Evolutionary conservation across 2,888 invertebrate species (phyloP), one percentile per base, ranked within the genome.

Genomic region (Iselma pallidipennis): DNA sequence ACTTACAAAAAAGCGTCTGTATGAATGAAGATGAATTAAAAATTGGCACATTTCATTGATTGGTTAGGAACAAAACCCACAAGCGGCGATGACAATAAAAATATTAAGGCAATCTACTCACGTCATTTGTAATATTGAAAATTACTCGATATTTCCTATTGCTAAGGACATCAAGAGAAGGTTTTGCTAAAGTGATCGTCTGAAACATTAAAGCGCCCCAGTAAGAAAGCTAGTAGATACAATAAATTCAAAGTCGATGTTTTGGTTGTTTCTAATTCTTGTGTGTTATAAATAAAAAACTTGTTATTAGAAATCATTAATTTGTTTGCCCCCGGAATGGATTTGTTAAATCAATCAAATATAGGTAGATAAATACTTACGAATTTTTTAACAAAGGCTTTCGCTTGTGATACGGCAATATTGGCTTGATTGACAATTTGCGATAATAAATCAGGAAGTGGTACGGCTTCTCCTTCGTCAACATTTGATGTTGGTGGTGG

Each of bases 371-470:
- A 37, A 45, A 28, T 68, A 85, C 85, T 85, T 77, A 85, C 85
- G 69, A 82, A 85, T 65, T 80, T 75, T 9, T 82, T 81, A 62
- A 81, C 79, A 72, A 83, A 83, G 57, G 74, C 68, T 58, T 81
- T 74, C 4, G 83, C 83, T 58, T 82, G 79, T 66, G 71, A 72
- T 7, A 81, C 74, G n/a, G 84, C 83, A 16, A 78, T 82, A 66
- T 77, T 80, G 23, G 84, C 82, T 66, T 82, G 81, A 48, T 81
- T 72, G 33, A 83, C 76, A 67, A 85, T 82, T 65, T 80, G 80
- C 4, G 74, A 73, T 16, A 85, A 74, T 12, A 83, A 75, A 25
- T 82, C 80, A 23, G 73, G 71, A 50, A 74, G 71, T 19, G 81
- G 72, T 72, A 76, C 75, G 63, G 78, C 76, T 63, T 57, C 54